Base-by-base conservation (phyloP, 1,140 invertebrate genomes). In the Pseudomyrmex dendroicus region DNA sequence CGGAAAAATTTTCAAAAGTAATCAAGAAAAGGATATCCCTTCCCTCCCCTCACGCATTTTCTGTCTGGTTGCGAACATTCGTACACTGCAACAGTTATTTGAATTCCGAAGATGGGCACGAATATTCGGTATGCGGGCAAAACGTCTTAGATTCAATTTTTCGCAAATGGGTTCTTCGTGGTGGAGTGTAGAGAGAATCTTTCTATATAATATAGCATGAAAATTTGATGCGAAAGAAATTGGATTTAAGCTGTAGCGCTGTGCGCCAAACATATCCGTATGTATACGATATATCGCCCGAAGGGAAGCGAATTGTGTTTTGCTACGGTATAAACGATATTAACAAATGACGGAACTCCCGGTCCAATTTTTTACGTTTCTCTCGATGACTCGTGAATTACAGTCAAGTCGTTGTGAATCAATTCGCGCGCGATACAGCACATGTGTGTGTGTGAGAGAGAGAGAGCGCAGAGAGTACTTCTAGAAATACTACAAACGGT, bases 161-260 rank as follows among this genome's bases (percentile, higher is more conserved):
- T 80, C 76, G 66, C 54, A 80, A 80, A 80, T 80, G 46, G 76
- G 8, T 80, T 80, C 66, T 17, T 72, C 76, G 66, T n/a, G 76
- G 54, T 52, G n/a, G 54, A 80, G 54, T 70, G 25, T 48, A 59
- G 44, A 80, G 64, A 78, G 66, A 80, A 80, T 80, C 76, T 72
- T 80, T 80, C 76, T 80, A 80, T 80, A 80, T 80, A 80, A 80
- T 80, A 59, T 48, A 48, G 66, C 54, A 80, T 80, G 76, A 80
- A 80, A 80, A 80, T 80, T 80, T 72, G 76, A 80, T 80, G 76
- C 76, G 54, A 70, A 70, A 78, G 64, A 80, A 80, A 80, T 80
- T 80, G 76, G 54, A 80, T 80, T 80, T 80, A 80, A 80, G 76
- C 76, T 70, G 66, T 48, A 80, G 54, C 50, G 48, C 35, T 35